phyloP scores from a whole-genome alignment of 1,140 invertebrate genomes.

The Asobara japonica region DNA sequence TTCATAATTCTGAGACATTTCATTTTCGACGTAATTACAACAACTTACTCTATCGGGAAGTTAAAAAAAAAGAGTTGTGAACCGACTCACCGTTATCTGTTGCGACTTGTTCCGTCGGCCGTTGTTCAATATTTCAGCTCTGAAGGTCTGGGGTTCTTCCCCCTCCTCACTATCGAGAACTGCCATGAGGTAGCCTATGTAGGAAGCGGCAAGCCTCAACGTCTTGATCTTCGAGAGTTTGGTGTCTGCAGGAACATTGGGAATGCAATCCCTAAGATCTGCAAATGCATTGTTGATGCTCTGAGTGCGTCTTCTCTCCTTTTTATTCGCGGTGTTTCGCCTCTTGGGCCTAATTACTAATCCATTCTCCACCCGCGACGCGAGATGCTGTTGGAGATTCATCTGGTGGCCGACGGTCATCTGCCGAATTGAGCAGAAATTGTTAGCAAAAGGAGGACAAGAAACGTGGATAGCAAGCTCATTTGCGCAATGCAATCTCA shows the following conservation, averaged over 20 bases:
- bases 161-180: conserved; percentile 78
- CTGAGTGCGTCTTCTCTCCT: conserved; percentile 90
- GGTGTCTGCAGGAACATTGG: conserved; percentile 94
- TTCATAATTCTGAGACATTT: background rate
- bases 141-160: conserved; percentile 77
- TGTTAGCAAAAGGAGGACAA: no score
- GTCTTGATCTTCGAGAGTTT: conserved; percentile 96
- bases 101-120: conserved; percentile 58
- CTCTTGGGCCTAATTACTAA: conserved; percentile 66
- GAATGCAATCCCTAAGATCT: conserved; percentile 91
- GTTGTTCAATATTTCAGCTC: conserved; percentile 75
- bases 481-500: no score
- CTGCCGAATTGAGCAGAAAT: no score
- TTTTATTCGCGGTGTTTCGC: conserved; percentile 89
- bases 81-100: conserved; percentile 47
- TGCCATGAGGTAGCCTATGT: conserved; percentile 89
- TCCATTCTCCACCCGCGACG: conserved; percentile 15
- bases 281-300: conserved; percentile 96
- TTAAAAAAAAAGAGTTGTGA: conserved; percentile 12
- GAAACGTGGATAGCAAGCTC: no score
- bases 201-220: conserved; percentile 87
- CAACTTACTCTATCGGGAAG: background rate
- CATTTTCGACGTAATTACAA: background rate
- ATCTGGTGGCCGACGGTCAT: conserved; percentile 22
- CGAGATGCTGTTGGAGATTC: conserved; percentile 40